Base-by-base conservation (phyloP, 2,797 vertebrate genomes). In the Steatocranus sp. region DNA sequence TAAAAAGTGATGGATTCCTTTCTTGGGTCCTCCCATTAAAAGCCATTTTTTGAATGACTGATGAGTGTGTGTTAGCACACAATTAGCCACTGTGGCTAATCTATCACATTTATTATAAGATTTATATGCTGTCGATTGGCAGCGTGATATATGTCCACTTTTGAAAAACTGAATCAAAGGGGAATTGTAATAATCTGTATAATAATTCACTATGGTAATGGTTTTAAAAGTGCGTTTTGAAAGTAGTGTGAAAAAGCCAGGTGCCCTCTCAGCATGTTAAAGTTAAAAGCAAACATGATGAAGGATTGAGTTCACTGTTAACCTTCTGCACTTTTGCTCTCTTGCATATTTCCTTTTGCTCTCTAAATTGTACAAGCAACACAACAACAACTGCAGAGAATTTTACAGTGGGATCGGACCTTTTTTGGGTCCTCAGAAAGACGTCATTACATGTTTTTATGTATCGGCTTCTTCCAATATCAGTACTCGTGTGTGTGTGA, bases 31-130 rank as follows among this genome's bases (percentile, higher is more conserved):
- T 91, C 89, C 91, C 93, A 95, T 96, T 96, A 94, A 94, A 94
- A 88, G 86, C 89, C 89, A 89, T 88, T 94, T 95, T 94, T 94
- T 95, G 94, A 94, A 95, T 95, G 94, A 95, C 93, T 93, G 95
- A 96, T 90, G 94, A 94, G 91, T 90, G 89, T 86, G 91, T 92
- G 94, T 94, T 95, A 93, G 89, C 91, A 92, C 91, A 94, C 93
- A 95, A 94, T 95, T 95, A 95, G 93, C 92, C 84, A 91, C 88
- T 81, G 50, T 86, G 88, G 90, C 91, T 93, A 94, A 95, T 93
- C 88, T 93, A 92, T 94, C 93, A 93, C 90, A 93, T 94, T 93
- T 91, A 90, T 90, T 90, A 85, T 91, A 92, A 93, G 93, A 96
- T 95, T 95, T 91, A 94, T 93, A 93, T 83, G 84, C 86, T 88